Evolutionary conservation across 1,140 invertebrate genomes (phyloP), one percentile per base, ranked within the genome.

Genomic region (Eciton burchellii): DNA sequence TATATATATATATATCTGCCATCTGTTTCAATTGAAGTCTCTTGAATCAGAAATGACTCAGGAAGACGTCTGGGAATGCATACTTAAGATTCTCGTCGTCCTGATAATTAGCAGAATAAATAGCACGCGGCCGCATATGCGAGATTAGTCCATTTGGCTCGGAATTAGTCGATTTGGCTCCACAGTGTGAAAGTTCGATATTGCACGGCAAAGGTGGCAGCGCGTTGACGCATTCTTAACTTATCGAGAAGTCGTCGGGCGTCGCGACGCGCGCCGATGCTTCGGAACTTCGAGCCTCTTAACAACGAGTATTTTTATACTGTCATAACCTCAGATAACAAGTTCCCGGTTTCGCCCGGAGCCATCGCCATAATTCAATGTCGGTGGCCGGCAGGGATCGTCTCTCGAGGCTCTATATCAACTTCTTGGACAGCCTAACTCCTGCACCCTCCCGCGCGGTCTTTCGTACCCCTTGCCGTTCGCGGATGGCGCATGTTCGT

Each of bases 321-420:
- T 89, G 89, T 89, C 88, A 89, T 89, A 91, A 90, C 84, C 89
- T 87, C 54, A 84, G 90, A 86, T 92, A 92, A 92, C 90, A 88
- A 90, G 91, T 91, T 91, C 77, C 66, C 83, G 85, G 85, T 90
- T 90, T 88, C 77, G 71, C 81, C 83, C 29, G 54, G 77, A 70
- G 45, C 83, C 65, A 52, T 65, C 73, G 86, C 84, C 90, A 92
- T 92, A 91, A 92, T 93, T 93, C 89, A 92, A 91, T 90, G 91
- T 90, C 90, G 81, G 86, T 74, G 66, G 71, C 66, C 70, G 82
- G 83, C 54, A 49, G 70, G 60, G 84, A 83, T 76, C 83, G 66
- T 90, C 92, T 89, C 89, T 43, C 35, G 89, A 82, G 89, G 87
- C 90, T 89, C 76, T 91, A 90, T 82, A 91, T 91, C 92, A 92